Evolutionary conservation across 1,140 invertebrate species (phyloP).

Genomic region (Lethocerus indicus): DNA sequence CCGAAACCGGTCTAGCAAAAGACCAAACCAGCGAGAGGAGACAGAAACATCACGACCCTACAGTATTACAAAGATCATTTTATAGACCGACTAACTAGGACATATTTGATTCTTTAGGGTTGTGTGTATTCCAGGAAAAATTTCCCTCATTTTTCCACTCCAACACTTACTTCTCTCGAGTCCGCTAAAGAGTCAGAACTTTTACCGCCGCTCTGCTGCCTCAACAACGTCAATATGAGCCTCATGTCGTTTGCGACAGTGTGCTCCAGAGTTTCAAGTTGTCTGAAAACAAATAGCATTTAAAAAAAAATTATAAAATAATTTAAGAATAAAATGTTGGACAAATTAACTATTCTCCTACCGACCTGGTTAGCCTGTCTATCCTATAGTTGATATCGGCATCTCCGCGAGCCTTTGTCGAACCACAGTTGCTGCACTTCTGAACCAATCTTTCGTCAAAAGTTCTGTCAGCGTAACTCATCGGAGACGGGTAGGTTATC

Average conservation of each 20-base stretch:
- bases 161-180: conserved; percentile 18
- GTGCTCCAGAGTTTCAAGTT: conserved; percentile 33
- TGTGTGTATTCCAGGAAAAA: neutral
- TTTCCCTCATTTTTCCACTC: neutral
- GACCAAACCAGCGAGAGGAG: no score
- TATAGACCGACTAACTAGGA: neutral
- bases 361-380: conserved; percentile 42
- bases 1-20: no score
- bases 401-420: conserved; percentile 26
- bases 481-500: conserved; percentile 11
- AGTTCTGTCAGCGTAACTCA: neutral
- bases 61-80: neutral
- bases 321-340: neutral
- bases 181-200: conserved; percentile 17
- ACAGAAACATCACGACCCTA: neutral
- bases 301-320: neutral
- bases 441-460: conserved; percentile 3
- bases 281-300: conserved; percentile 16
- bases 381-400: conserved; percentile 34
- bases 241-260: conserved; percentile 45
- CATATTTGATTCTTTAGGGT: neutral
- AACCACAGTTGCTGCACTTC: conserved; percentile 12
- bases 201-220: conserved; percentile 23
- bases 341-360: neutral
- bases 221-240: conserved; percentile 43